Conservation (phyloP, 1,140 invertebrate genomes). For the Listronotus oregonensis region DNA sequence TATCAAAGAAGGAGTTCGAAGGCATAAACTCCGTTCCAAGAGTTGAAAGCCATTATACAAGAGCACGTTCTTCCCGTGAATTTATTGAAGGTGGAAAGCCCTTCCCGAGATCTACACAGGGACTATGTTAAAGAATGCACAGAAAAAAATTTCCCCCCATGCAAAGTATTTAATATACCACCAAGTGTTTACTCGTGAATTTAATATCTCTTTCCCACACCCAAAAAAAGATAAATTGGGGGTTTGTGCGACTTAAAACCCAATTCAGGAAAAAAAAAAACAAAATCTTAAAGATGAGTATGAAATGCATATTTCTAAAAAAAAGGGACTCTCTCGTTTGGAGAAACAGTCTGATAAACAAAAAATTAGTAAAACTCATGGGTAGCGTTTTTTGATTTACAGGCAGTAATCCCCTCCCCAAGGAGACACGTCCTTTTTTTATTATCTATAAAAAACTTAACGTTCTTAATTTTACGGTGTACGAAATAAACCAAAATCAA, state of each 20-base stretch:
- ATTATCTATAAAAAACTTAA: conserved; percentile 47
- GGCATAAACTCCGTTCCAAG: no score
- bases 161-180: not conserved
- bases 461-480: conserved; percentile 42
- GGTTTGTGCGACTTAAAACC: not conserved
- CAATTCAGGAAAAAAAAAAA: no score
- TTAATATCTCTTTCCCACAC: not conserved
- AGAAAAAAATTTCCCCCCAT: no score
- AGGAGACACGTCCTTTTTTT: conserved; percentile 38
- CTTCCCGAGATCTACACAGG: not conserved
- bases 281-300: no score
- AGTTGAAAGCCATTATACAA: no score
- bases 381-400: conserved; percentile 41
- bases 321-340: no score
- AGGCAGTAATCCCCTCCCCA: conserved; percentile 34
- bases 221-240: not conserved
- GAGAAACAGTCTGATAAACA: not conserved
- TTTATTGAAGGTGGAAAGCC: not conserved
- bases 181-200: not conserved
- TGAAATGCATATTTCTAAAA: no score
- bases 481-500: no score
- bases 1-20: no score
- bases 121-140: no score
- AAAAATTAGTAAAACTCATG: not conserved
- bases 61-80: no score